Evolutionary conservation across 2,888 invertebrate species (phyloP).

Genomic region (Cylloceria caligata): DNA sequence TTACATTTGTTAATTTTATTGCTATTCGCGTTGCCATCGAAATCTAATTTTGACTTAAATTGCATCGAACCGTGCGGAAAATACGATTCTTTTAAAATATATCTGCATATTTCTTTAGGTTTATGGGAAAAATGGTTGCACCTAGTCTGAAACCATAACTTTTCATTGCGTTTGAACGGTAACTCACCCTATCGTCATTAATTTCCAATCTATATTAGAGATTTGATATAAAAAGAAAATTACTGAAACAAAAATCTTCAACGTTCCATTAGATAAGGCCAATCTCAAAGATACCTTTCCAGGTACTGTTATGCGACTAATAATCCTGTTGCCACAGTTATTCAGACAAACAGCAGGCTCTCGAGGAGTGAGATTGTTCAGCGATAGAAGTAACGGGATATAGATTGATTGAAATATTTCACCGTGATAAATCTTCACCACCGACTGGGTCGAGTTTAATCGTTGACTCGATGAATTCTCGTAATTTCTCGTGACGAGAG

Average conservation of each 20-base stretch:
- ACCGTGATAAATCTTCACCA: slow-evolving; percentile 5
- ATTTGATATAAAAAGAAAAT: slow-evolving; percentile 1
- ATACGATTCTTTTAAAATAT: too few relatives aligned
- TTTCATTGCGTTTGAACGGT: too few relatives aligned
- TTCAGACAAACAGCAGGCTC: background rate
- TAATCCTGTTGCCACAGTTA: background rate
- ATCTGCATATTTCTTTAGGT: too few relatives aligned
- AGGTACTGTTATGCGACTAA: slow-evolving; percentile 14
- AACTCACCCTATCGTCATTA: background rate
- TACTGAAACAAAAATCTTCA: slow-evolving; percentile 2
- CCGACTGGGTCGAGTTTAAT: background rate
- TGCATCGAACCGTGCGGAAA: too few relatives aligned
- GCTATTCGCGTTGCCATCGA: too few relatives aligned
- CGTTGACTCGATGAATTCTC: background rate
- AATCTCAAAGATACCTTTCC: slow-evolving; percentile 15
- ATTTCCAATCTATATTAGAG: slow-evolving; percentile 6
- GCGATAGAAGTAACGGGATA: slow-evolving; percentile 8
- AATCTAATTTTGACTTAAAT: too few relatives aligned
- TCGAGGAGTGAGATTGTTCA: background rate
- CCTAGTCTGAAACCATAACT: too few relatives aligned
- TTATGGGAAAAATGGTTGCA: too few relatives aligned
- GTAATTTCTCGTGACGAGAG: background rate
- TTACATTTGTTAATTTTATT: too few relatives aligned
- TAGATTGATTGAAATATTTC: slow-evolving; percentile 25
- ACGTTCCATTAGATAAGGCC: slow-evolving; percentile 9